Conservation (phyloP, 1,140 invertebrate species). For the Cydia pomonella region DNA sequence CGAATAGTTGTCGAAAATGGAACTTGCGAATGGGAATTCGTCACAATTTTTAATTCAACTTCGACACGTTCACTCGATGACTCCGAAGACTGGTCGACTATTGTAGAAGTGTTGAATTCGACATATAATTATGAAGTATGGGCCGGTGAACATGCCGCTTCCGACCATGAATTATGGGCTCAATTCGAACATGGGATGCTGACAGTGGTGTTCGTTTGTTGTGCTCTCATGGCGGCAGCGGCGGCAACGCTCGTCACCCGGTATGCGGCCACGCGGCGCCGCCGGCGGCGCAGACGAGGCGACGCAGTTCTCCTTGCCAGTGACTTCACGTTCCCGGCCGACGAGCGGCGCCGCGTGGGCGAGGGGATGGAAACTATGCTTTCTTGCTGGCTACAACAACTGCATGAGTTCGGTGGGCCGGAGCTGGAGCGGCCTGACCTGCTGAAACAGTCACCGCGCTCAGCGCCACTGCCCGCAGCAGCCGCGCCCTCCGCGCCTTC, state of each 20-base stretch:
- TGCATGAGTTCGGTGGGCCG: conserved; percentile 89
- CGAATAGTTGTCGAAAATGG: conserved; percentile 1
- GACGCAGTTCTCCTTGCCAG: conserved; percentile 48
- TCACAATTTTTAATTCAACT: conserved; percentile 42
- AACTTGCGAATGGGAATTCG: conserved; percentile 38
- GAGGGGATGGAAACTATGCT: conserved; percentile 91
- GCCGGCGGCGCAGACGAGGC: conserved; percentile 35
- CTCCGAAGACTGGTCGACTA: conserved; percentile 44
- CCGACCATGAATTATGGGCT: conserved; percentile 24
- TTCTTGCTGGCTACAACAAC: conserved; percentile 89
- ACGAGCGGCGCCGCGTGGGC: conserved; percentile 81
- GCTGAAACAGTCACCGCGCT: conserved; percentile 85
- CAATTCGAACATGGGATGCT: conserved; percentile 3
- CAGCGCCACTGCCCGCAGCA: conserved; percentile 35
- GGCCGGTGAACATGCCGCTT: conserved; percentile 32
- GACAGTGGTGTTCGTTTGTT: conserved; percentile 27
- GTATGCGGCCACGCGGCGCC: conserved; percentile 41
- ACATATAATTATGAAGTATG: conserved; percentile 36
- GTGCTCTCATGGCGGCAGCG: conserved; percentile 37
- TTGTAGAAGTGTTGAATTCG: conserved; percentile 39
- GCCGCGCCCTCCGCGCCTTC: conserved; percentile 82
- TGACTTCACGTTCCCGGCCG: conserved; percentile 62
- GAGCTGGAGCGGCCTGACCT: conserved; percentile 91
- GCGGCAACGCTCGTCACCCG: conserved; percentile 39
- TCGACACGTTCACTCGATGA: conserved; percentile 42